These are phyloP conservation scores for Pseudois nayaur DNA, from an alignment of 2,113 vertebrate species.

Conservation along the genomic window DNA sequence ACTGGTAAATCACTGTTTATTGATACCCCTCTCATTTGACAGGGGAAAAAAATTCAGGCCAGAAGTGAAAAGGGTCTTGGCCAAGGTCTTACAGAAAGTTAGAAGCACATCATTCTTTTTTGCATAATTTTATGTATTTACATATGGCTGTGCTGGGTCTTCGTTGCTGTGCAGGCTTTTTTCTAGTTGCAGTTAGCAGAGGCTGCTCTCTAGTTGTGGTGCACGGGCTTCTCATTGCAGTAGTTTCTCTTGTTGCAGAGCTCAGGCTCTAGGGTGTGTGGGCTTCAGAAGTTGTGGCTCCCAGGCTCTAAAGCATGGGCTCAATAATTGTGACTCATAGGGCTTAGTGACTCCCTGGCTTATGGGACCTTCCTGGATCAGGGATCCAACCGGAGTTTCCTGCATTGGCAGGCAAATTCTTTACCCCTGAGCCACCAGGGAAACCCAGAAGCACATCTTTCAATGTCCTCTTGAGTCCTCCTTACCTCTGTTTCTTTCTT, in stretches of 20 bases:
- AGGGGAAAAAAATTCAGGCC: background rate
- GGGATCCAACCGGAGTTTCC: accelerated
- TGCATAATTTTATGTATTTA: background rate
- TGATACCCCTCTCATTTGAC: background rate
- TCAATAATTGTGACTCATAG: background rate
- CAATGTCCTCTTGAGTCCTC: background rate
- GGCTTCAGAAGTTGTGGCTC: background rate
- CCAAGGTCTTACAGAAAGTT: too few species aligned
- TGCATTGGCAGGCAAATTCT: background rate
- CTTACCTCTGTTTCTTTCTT: background rate
- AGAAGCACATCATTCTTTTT: background rate
- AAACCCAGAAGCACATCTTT: background rate
- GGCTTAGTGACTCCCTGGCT: background rate
- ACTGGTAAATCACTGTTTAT: background rate
- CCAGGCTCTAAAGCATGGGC: background rate
- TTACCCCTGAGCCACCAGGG: background rate
- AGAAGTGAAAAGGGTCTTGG: background rate
- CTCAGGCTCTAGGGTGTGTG: background rate
- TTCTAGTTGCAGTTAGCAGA: background rate
- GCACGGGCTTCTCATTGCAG: accelerated
- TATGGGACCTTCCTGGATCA: background rate
- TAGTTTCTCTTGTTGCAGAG: background rate
- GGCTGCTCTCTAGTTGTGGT: background rate
- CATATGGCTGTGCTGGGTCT: background rate
- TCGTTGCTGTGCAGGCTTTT: background rate